Evolutionary conservation across 2,888 invertebrate genomes (phyloP).

Genomic region (Sarcophaga carnaria): DNA sequence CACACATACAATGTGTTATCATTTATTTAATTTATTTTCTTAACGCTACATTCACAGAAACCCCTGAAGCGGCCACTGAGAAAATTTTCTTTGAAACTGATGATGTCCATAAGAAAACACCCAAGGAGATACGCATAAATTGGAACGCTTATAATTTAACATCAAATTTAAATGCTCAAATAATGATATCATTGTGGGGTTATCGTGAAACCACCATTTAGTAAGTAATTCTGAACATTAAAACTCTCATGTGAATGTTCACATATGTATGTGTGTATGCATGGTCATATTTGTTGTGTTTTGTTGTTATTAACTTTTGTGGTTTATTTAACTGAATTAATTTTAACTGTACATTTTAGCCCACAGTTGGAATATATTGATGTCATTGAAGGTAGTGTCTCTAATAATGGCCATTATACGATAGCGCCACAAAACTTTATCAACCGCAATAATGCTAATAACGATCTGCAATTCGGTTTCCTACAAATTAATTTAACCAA

Average conservation of each 20-base stretch:
- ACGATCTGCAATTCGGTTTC: slow-evolving; percentile 93
- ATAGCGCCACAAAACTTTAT: slow-evolving; percentile 89
- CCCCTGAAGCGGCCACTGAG: slow-evolving; percentile 93
- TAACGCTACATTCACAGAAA: slow-evolving; percentile 84
- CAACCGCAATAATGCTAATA: slow-evolving; percentile 86
- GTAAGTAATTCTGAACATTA: slow-evolving; percentile 73
- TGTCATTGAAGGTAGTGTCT: slow-evolving; percentile 85
- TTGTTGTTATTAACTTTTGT: background rate
- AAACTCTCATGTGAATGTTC: background rate
- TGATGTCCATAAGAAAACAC: slow-evolving; percentile 88
- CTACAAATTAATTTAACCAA: slow-evolving; percentile 93
- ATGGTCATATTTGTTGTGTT: background rate
- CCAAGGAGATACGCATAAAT: slow-evolving; percentile 88
- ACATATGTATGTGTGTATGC: background rate
- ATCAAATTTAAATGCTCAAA: slow-evolving; percentile 88
- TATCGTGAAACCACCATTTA: slow-evolving; percentile 91
- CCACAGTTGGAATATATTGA: slow-evolving; percentile 93
- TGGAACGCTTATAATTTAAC: slow-evolving; percentile 95
- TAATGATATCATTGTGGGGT: slow-evolving; percentile 94
- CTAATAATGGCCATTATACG: slow-evolving; percentile 88
- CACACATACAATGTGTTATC: too few relatives aligned
- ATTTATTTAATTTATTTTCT: background rate
- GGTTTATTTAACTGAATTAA: slow-evolving; percentile 39
- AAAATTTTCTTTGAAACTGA: slow-evolving; percentile 91
- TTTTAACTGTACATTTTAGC: slow-evolving; percentile 72